Conservation (phyloP, 2,888 invertebrate species). For the Diarsia mendica region DNA sequence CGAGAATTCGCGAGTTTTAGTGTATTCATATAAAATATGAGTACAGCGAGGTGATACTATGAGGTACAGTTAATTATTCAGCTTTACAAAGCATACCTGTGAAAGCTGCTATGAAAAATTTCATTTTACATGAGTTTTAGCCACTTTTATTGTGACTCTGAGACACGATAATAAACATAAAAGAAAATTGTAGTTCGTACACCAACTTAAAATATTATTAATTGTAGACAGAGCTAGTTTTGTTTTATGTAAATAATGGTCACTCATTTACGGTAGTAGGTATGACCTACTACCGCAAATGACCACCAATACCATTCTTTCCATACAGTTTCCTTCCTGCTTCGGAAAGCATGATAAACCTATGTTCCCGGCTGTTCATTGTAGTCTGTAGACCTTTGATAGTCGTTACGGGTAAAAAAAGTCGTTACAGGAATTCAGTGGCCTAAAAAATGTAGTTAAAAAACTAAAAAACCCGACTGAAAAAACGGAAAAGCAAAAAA, state of each 20-base stretch:
- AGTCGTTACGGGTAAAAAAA: too few species aligned
- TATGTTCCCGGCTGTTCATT: not conserved
- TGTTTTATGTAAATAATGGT: not conserved
- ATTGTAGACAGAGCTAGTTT: not conserved
- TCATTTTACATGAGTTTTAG: slow-evolving; percentile 2
- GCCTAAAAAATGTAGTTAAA: too few species aligned
- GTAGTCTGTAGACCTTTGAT: not conserved
- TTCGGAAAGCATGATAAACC: too few species aligned
- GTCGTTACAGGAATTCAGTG: not conserved
- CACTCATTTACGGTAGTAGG: too few species aligned
- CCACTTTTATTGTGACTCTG: not conserved
- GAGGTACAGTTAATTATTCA: slow-evolving; percentile 35
- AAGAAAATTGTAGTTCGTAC: not conserved
- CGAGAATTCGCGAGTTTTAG: slow-evolving; percentile 46
- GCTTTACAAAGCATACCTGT: slow-evolving; percentile 27
- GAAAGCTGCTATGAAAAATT: slow-evolving; percentile 23
- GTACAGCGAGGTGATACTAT: slow-evolving; percentile 38
- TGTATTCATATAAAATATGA: slow-evolving; percentile 53
- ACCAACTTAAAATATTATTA: not conserved
- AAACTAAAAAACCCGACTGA: too few species aligned
- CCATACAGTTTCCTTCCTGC: not conserved
- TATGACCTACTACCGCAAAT: not conserved
- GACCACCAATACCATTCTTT: too few species aligned
- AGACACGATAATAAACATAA: not conserved
- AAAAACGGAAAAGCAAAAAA: too few species aligned